phyloP scores from a whole-genome alignment of 2,113 vertebrate species.

The Steatornis caripensis region DNA sequence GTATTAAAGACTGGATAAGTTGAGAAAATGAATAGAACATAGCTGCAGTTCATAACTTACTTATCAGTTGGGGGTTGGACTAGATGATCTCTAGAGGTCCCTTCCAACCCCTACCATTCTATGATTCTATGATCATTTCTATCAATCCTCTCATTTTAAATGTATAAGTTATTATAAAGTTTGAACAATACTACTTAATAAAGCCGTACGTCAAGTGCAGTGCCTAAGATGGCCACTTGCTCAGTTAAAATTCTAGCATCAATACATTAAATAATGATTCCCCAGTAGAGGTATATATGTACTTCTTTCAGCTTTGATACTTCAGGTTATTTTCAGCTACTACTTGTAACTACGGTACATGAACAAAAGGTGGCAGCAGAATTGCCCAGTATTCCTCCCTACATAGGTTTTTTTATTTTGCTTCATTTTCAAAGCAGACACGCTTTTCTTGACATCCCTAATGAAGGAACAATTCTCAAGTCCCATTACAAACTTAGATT shows the following conservation, averaged over 20 bases:
- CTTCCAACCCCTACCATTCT: too few relatives aligned
- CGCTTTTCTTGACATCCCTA: not conserved
- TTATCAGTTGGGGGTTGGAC: too few relatives aligned
- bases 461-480: not conserved
- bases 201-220: not conserved
- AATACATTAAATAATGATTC: not conserved
- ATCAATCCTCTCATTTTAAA: conserved; percentile 24
- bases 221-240: not conserved
- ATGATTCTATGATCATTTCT: too few relatives aligned
- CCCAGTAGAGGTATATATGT: not conserved
- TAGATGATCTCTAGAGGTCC: too few relatives aligned
- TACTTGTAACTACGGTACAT: conserved; percentile 6
- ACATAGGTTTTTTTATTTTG: not conserved
- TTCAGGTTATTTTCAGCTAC: not conserved
- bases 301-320: not conserved
- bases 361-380: conserved; percentile 50
- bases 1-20: not conserved
- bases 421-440: not conserved
- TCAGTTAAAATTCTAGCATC: not conserved
- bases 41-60: conserved; percentile 26
- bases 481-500: not conserved
- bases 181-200: conserved; percentile 21
- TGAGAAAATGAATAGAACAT: not conserved
- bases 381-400: not conserved
- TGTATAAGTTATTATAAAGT: not conserved